phyloP scores from a whole-genome alignment of 1,140 invertebrate genomes.

The Drosophila novamexicana region DNA sequence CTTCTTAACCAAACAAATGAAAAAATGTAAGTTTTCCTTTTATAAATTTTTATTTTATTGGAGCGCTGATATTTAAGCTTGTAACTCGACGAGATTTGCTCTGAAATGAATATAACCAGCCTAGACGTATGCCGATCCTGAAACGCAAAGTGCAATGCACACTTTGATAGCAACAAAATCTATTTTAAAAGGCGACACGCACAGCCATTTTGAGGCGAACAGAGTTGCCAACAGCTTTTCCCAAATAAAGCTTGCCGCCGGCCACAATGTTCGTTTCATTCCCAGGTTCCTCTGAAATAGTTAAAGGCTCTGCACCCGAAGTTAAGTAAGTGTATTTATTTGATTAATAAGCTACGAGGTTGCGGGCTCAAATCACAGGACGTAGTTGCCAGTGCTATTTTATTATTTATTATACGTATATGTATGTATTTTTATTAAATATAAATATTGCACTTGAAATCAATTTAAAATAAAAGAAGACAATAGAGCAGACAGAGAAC shows the following conservation, averaged over 20 bases:
- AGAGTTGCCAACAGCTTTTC: not conserved
- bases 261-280: not conserved
- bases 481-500: too few species aligned
- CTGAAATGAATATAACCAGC: not conserved
- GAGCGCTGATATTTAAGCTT: constrained; percentile 3
- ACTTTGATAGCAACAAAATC: not conserved
- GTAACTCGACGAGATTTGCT: constrained; percentile 15
- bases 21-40: not conserved
- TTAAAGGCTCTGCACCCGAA: too few species aligned
- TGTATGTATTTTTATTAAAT: too few species aligned
- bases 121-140: not conserved
- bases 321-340: too few species aligned
- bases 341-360: too few species aligned
- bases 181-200: not conserved
- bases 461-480: too few species aligned
- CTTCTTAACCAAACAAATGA: not conserved
- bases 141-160: not conserved
- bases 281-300: too few species aligned
- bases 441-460: too few species aligned
- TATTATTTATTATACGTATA: too few species aligned
- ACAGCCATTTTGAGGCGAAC: not conserved
- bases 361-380: too few species aligned
- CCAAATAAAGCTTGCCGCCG: not conserved
- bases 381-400: too few species aligned
- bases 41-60: constrained; percentile 3